Percentiles rank a stretch among this genome's conserved stretches.
These are phyloP conservation scores for Epinotia nisella DNA, from an alignment of 2,888 invertebrate species.

Conservation along the genomic window DNA sequence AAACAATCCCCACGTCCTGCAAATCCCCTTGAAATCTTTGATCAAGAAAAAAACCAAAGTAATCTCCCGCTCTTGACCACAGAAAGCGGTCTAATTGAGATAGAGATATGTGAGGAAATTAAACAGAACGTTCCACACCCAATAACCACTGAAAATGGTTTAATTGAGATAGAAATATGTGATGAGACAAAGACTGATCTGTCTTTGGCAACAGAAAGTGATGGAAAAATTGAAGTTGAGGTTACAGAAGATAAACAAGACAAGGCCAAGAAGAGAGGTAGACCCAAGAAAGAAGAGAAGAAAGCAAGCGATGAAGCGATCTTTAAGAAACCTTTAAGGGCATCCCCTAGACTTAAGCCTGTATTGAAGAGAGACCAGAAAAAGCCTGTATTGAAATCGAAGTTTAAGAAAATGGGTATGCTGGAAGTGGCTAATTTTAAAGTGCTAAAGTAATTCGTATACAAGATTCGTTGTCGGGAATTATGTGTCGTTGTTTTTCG, in stretches of 20 bases:
- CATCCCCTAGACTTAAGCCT: conserved; percentile 29
- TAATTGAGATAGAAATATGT: not conserved
- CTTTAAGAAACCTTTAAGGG: conserved; percentile 15
- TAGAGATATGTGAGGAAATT: not conserved
- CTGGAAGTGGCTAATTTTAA: conserved; percentile 59
- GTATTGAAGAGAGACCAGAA: conserved; percentile 7
- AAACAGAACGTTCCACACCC: not conserved
- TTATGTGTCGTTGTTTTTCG: no score
- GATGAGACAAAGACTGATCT: not conserved
- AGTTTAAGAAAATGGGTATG: conserved; percentile 63
- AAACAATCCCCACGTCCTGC: not conserved
- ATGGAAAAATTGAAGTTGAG: conserved; percentile 4
- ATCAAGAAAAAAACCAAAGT: not conserved
- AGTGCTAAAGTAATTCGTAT: conserved; percentile 19
- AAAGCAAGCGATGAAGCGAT: not conserved
- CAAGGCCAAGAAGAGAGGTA: not conserved
- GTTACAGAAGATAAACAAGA: not conserved
- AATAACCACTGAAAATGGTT: not conserved
- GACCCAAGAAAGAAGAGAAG: not conserved
- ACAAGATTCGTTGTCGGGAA: no score
- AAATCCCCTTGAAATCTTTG: no score
- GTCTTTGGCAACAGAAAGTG: conserved; percentile 16
- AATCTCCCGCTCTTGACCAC: not conserved
- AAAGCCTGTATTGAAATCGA: conserved; percentile 53
- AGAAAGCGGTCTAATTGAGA: not conserved